Conservation (phyloP, 2,797 vertebrate genomes). For the Helarctos malayanus region DNA sequence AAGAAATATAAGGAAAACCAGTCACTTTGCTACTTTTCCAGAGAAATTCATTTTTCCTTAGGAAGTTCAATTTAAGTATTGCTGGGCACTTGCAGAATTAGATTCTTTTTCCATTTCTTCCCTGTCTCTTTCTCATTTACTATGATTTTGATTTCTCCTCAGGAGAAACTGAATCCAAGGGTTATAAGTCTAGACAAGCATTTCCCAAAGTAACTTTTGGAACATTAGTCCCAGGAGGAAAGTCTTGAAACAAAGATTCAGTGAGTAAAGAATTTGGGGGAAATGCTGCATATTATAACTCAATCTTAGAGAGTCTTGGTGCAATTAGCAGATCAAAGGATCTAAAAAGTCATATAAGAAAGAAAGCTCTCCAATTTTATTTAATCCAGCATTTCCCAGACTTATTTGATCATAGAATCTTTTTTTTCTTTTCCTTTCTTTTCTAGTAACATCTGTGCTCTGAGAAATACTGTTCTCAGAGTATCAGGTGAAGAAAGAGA, state of each 20-base stretch:
- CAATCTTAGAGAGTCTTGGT: conserved; percentile 40
- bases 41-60: conserved; percentile 65
- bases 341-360: conserved; percentile 67
- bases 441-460: conserved; percentile 71
- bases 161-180: conserved; percentile 71
- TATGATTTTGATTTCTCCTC: conserved; percentile 73
- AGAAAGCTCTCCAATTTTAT: conserved; percentile 70
- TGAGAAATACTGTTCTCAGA: conserved; percentile 70
- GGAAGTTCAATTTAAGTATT: conserved; percentile 54
- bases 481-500: conserved; percentile 64
- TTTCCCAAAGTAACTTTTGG: conserved; percentile 75
- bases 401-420: conserved; percentile 65
- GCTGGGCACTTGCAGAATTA: conserved; percentile 60
- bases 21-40: conserved; percentile 56
- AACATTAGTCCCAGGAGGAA: conserved; percentile 75
- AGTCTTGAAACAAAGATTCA: conserved; percentile 61
- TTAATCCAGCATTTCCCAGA: conserved; percentile 76
- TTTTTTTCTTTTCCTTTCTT: conserved; percentile 27
- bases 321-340: conserved; percentile 76
- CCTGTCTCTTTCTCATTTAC: conserved; percentile 22
- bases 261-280: conserved; percentile 55
- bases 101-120: conserved; percentile 76
- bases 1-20: conserved; percentile 55
- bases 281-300: conserved; percentile 66
- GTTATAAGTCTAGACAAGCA: conserved; percentile 71